Evolutionary conservation across 2,113 vertebrate genomes (phyloP).

Genomic region (Ceuthmochares aereus): DNA sequence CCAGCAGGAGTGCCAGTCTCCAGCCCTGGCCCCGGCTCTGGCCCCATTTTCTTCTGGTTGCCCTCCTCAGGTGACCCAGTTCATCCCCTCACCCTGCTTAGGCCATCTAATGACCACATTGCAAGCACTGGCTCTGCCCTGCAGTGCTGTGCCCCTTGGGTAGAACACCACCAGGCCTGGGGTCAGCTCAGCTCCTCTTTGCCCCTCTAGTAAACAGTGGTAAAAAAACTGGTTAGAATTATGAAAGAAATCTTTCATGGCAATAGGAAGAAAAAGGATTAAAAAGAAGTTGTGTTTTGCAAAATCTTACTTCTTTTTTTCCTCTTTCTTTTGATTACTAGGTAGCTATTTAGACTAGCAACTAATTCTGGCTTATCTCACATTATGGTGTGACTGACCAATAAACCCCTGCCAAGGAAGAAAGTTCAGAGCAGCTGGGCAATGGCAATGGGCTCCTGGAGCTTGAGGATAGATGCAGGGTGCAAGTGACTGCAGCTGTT

Average conservation of each 20-base stretch:
- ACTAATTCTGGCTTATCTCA: neutral
- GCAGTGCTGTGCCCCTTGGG: neutral
- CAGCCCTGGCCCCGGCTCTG: too few relatives aligned
- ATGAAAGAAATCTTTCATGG: neutral
- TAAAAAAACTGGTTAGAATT: neutral
- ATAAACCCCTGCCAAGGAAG: neutral
- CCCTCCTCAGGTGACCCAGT: neutral
- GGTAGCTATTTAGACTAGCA: neutral
- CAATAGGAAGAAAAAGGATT: neutral
- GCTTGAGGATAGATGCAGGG: neutral
- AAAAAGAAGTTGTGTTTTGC: neutral
- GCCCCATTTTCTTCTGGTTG: neutral
- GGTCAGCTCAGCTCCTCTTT: neutral
- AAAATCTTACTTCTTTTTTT: neutral
- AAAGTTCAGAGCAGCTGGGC: neutral
- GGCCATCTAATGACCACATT: neutral
- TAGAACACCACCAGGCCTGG: fast-evolving
- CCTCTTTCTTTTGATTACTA: neutral
- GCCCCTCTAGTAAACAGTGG: neutral
- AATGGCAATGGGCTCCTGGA: neutral
- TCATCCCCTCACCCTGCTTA: neutral
- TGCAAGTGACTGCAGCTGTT: neutral
- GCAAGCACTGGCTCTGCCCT: neutral
- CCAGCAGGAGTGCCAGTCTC: neutral
- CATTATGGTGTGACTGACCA: neutral